Conservation (phyloP, 2,888 invertebrate species). For the Troilus luridus region DNA sequence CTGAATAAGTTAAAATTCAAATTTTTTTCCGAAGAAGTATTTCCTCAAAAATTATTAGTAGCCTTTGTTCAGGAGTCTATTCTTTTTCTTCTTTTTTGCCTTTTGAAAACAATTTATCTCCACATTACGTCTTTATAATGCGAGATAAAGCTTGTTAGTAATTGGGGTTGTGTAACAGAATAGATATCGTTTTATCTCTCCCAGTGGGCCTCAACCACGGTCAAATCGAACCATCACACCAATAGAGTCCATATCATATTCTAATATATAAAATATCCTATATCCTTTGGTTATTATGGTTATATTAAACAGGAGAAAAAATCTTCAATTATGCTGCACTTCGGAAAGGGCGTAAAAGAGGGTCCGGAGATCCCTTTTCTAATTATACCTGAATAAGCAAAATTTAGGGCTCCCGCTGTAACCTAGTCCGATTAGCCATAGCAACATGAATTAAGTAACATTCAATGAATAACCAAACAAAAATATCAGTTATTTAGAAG, state of each 20-base stretch:
- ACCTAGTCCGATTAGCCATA: too few species aligned
- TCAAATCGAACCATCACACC: slow-evolving; percentile 20
- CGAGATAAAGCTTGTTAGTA: slow-evolving; percentile 42
- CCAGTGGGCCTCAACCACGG: not conserved
- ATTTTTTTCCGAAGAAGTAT: not conserved
- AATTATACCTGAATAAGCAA: too few species aligned
- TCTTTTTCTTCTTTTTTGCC: not conserved
- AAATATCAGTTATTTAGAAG: too few species aligned
- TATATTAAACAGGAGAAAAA: too few species aligned
- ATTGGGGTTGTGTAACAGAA: slow-evolving; percentile 24
- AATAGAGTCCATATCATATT: not conserved
- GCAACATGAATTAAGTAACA: too few species aligned
- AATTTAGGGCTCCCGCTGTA: too few species aligned
- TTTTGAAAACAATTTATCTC: slow-evolving; percentile 38
- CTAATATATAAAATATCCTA: not conserved
- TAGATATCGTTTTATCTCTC: not conserved
- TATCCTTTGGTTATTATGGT: too few species aligned
- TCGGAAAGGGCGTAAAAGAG: too few species aligned
- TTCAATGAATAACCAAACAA: too few species aligned
- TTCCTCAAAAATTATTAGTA: not conserved
- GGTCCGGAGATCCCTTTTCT: too few species aligned
- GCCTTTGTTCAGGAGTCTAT: not conserved
- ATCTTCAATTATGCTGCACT: too few species aligned
- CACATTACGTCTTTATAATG: slow-evolving; percentile 38
- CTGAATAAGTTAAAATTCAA: slow-evolving; percentile 38